Conservation (phyloP, 2,888 invertebrate species). For the Diachrysia chrysitis region DNA sequence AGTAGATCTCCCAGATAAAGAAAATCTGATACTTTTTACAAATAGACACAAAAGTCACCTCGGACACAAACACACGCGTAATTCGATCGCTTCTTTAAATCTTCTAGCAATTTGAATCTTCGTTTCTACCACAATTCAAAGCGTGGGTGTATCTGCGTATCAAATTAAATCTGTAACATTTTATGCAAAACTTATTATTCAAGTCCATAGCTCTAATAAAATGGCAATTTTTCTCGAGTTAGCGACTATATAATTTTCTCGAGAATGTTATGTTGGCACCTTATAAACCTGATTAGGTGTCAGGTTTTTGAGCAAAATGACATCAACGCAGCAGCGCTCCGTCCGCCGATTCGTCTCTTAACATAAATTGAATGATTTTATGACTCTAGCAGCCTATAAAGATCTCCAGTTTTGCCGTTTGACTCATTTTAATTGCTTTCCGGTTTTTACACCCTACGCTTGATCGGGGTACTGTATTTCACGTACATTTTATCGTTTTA, state of each 20-base stretch:
- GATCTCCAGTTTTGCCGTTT: constrained; percentile 78
- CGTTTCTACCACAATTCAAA: constrained; percentile 31
- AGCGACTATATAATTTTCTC: constrained; percentile 53
- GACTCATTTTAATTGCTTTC: constrained; percentile 83
- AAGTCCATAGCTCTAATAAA: constrained; percentile 35
- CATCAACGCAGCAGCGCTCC: constrained; percentile 58
- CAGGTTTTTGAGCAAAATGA: constrained; percentile 62
- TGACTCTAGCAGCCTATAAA: constrained; percentile 78
- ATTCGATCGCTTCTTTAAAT: constrained; percentile 50
- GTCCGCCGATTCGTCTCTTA: constrained; percentile 63
- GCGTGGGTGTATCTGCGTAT: constrained; percentile 52
- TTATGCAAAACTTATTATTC: constrained; percentile 58
- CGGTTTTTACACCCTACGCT: constrained; percentile 76
- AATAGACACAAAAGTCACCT: constrained; percentile 46
- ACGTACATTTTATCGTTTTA: constrained; percentile 79
- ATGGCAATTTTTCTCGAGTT: constrained; percentile 38
- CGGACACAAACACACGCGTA: constrained; percentile 52
- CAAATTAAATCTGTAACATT: constrained; percentile 54
- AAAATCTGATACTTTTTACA: constrained; percentile 49
- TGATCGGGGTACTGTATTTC: constrained; percentile 75
- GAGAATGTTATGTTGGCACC: constrained; percentile 45
- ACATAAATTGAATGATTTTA: constrained; percentile 82
- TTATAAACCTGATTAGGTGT: constrained; percentile 45
- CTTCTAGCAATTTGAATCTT: constrained; percentile 42
- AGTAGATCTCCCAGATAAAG: constrained; percentile 41